phyloP scores from a whole-genome alignment of 1,140 invertebrate genomes.

The Megathymus violae region DNA sequence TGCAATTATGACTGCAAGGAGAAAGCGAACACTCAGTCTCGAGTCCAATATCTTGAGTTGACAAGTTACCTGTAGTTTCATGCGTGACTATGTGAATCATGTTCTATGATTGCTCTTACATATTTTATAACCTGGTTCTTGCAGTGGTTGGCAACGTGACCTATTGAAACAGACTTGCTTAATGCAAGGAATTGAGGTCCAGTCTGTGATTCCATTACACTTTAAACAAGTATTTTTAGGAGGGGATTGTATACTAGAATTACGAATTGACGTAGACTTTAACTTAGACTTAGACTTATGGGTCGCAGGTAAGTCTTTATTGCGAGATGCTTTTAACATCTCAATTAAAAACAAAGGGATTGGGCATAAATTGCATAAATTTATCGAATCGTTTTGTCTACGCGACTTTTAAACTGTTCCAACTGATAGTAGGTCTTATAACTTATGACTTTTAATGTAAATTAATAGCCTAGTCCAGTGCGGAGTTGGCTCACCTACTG shows the following conservation, averaged over 20 bases:
- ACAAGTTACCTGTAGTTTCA: background rate
- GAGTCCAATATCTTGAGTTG: background rate
- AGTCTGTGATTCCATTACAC: constrained; percentile 42
- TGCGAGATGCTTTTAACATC: background rate
- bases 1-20: background rate
- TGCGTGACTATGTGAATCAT: constrained; percentile 33
- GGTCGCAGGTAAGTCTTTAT: background rate
- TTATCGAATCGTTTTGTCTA: background rate
- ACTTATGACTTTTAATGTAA: constrained; percentile 13
- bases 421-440: constrained; percentile 21
- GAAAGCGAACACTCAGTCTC: background rate
- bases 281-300: background rate
- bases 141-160: constrained; percentile 47
- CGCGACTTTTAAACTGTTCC: constrained; percentile 18
- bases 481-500: constrained; percentile 6
- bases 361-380: background rate
- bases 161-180: constrained; percentile 48
- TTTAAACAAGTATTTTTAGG: constrained; percentile 26
- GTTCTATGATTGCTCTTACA: constrained; percentile 46
- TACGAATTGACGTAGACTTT: background rate
- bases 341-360: background rate
- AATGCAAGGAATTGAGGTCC: constrained; percentile 43
- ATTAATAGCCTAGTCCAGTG: constrained; percentile 17
- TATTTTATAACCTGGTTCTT: constrained; percentile 43
- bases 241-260: background rate